Evolutionary conservation across 2,797 vertebrate species (phyloP), one percentile per base, ranked within the genome.

Genomic region (Paguma larvata): DNA sequence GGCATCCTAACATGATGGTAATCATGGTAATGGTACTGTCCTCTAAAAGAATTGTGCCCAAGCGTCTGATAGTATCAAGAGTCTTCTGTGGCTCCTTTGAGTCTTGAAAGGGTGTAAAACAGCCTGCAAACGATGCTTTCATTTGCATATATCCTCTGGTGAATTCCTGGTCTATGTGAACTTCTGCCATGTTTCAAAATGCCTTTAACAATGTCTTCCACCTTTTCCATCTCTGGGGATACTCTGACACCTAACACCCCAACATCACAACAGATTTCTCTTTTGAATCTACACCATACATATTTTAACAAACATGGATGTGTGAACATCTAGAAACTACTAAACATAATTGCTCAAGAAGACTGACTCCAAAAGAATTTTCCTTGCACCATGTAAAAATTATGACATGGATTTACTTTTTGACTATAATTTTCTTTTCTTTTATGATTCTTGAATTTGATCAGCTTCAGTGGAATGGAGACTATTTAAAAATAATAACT

Each of bases 161-260:
- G 51, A 96, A 80, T 44, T 72, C 67, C 30, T 41, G 30, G 34
- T 83, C 19, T 44, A 30, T 30, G 13, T 95, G 41, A 89, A 72
- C 68, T 77, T 44, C 30, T 85, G 16, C 16, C 34, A 68, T 80
- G 48, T 59, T 95, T 88, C 75, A 82, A 92, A 89, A 83, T 23
- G 12, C 34, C 13, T 78, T 51, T 46, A 65, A 75, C 15, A 92
- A 5, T 32, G 32, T 53, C 62, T 82, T 72, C 53, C 19, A 21
- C 9, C 48, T 80, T 67, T 93, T 70, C 4, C 11, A 73, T 86
- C 48, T 70, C 34, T 19, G 19, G 51, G 46, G 48, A 85, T 80
- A 85, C 27, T 65, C 79, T 85, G 23, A 88, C 23, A 78, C 11
- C 56, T 67, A n/a, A 91, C 68, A 15, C 53, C 82, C 11, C 72